Percentiles rank a stretch among this genome's conserved stretches.
phyloP scores from a whole-genome alignment of 1,140 invertebrate species.

The Campoletis sonorensis region DNA sequence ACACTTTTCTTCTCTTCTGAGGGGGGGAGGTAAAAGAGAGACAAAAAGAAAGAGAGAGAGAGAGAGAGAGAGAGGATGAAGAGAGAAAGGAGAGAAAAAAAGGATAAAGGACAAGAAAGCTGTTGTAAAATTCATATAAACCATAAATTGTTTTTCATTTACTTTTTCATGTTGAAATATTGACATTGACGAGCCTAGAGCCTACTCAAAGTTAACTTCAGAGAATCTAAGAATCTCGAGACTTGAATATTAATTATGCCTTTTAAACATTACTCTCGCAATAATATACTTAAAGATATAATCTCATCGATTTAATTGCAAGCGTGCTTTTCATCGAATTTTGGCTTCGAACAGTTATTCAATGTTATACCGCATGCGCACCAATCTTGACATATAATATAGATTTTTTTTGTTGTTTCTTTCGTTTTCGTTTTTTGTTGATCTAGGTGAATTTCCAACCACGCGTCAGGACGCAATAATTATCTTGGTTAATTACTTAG shows the following conservation, averaged over 20 bases:
- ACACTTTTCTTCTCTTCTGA: not conserved
- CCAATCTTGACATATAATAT: not conserved
- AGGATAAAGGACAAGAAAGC: too few relatives aligned
- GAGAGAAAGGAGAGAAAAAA: too few relatives aligned
- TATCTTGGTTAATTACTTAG: not conserved
- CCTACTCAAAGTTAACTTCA: not conserved
- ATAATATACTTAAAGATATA: not conserved
- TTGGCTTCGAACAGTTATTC: too few relatives aligned
- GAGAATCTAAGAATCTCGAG: not conserved
- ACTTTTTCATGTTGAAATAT: not conserved
- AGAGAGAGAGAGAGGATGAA: too few relatives aligned
- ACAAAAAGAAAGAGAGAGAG: too few relatives aligned
- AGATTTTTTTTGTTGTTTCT: not conserved
- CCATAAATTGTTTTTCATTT: not conserved
- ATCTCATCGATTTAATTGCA: too few relatives aligned
- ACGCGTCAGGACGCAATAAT: slow-evolving; percentile 20
- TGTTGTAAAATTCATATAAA: too few relatives aligned
- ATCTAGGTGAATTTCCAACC: not conserved
- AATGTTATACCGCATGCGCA: too few relatives aligned
- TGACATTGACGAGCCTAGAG: not conserved
- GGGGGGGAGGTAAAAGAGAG: not conserved
- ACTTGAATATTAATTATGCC: not conserved
- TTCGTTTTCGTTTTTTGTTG: not conserved
- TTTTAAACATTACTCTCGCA: not conserved
- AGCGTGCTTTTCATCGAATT: too few relatives aligned